phyloP scores from a whole-genome alignment of 1,140 invertebrate species.

The Drosophila leontia region DNA sequence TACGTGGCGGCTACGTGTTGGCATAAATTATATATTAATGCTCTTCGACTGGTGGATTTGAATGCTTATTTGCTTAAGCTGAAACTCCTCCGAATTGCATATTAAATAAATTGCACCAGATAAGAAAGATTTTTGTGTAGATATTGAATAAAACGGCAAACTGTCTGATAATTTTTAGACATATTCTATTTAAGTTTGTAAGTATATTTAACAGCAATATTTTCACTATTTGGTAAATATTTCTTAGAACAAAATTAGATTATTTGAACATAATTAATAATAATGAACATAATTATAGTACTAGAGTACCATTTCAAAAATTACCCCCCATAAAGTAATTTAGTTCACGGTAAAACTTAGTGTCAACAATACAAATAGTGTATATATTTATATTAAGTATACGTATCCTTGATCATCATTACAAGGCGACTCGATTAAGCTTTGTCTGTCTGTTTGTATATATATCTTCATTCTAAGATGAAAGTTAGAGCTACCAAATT shows the following conservation, averaged over 20 bases:
- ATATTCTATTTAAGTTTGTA: too few species aligned
- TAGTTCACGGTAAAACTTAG: too few species aligned
- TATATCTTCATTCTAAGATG: too few species aligned
- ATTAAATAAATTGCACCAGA: conserved; percentile 2
- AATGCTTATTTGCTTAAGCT: conserved; percentile 5
- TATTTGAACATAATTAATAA: too few species aligned
- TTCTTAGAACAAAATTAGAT: too few species aligned
- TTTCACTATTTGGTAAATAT: neutral
- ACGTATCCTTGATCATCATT: neutral
- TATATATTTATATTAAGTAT: neutral
- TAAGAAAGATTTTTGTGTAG: neutral
- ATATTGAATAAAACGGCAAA: neutral
- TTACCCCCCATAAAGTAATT: too few species aligned
- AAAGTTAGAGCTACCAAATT: too few species aligned
- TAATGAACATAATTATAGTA: too few species aligned
- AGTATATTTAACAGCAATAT: neutral
- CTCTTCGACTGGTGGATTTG: conserved; percentile 28
- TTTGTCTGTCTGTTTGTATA: too few species aligned
- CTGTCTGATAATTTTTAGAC: too few species aligned
- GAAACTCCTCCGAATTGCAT: neutral
- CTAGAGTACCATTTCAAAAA: too few species aligned
- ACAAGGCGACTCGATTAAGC: neutral
- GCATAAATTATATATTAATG: conserved; percentile 68
- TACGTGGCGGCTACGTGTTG: conserved; percentile 70
- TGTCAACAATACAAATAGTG: too few species aligned